Percentiles rank a stretch among this genome's conserved stretches.
These are phyloP conservation scores for Mimas tiliae DNA, from an alignment of 2,888 invertebrate species.

Conservation along the genomic window DNA sequence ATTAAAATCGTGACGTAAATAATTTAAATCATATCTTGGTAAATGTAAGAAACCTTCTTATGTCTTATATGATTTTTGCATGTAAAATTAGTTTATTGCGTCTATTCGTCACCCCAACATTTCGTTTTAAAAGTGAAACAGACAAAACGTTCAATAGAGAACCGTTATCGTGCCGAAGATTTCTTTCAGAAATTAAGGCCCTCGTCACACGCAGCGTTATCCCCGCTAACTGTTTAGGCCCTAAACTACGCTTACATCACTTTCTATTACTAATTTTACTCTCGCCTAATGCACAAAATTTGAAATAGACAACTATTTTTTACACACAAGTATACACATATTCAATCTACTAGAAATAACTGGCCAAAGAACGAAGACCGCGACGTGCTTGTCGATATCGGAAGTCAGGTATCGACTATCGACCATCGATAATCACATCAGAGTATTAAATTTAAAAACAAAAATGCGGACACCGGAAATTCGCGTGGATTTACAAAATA, in stretches of 20 bases:
- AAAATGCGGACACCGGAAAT: conserved; percentile 27
- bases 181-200: conserved; percentile 46
- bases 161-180: conserved; percentile 44
- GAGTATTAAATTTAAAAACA: conserved; percentile 29
- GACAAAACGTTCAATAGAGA: conserved; percentile 39
- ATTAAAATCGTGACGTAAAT: background rate
- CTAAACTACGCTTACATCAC: conserved; percentile 57
- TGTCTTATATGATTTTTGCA: background rate
- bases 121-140: conserved; percentile 9
- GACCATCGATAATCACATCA: conserved; percentile 19
- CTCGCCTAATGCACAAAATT: conserved; percentile 59
- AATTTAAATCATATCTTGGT: background rate
- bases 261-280: conserved; percentile 47
- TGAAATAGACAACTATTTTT: conserved; percentile 61
- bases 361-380: conserved; percentile 63
- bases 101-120: conserved; percentile 36
- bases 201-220: conserved; percentile 27
- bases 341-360: conserved; percentile 58
- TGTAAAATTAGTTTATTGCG: background rate
- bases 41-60: background rate
- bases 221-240: conserved; percentile 49
- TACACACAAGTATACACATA: conserved; percentile 63
- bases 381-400: conserved; percentile 26
- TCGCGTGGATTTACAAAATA: conserved; percentile 52
- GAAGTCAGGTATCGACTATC: conserved; percentile 1